Evolutionary conservation across 1,140 invertebrate genomes (phyloP), one percentile per base, ranked within the genome.

Genomic region (Paracyclopina nana): DNA sequence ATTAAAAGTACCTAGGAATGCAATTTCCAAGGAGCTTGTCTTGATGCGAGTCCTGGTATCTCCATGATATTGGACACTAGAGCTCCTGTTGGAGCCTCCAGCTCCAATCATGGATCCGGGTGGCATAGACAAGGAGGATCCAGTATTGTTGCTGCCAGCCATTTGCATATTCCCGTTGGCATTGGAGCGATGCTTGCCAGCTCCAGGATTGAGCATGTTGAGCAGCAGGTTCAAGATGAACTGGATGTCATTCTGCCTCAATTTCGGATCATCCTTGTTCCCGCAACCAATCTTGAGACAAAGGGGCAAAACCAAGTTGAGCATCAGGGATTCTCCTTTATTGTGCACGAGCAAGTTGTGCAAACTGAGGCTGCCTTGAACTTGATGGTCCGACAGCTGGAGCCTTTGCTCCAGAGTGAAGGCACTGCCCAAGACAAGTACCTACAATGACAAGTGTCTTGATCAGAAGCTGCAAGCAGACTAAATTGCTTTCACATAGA

Each of bases 251-350:
- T 75, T 73, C 59, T 82, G 79, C 38, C 84, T 75, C 59, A 97
- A 73, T 58, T 79, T 78, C 0, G 87, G 82, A 28, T 83, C 78
- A 65, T 94, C 82, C 76, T 86, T 86, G 53, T 86, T 67, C 42
- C 88, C 85, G 63, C 80, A 84, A 24, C 88, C 90, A 24, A 96
- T 82, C 56, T 87, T 69, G 44, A 98, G 70, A 68, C 91, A 95
- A 42, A 98, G 68, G 1, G 94, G 94, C 68, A 98, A 80, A 29
- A 99, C 75, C 52, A 98, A 72, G 69, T 97, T 92, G 67, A 96
- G 80, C 4, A 98, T 71, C 68, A 95, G 80, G 57, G 84, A 88
- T 68, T 96, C 88, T 8, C 84, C 82, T 62, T 90, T 82, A 52
- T 94, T 86, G 60, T 82, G 77, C 9, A 77, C 78, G n/a, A 80